These are phyloP conservation scores for Antheraea pernyi DNA, from an alignment of 1,140 invertebrate genomes.

Conservation along the genomic window DNA sequence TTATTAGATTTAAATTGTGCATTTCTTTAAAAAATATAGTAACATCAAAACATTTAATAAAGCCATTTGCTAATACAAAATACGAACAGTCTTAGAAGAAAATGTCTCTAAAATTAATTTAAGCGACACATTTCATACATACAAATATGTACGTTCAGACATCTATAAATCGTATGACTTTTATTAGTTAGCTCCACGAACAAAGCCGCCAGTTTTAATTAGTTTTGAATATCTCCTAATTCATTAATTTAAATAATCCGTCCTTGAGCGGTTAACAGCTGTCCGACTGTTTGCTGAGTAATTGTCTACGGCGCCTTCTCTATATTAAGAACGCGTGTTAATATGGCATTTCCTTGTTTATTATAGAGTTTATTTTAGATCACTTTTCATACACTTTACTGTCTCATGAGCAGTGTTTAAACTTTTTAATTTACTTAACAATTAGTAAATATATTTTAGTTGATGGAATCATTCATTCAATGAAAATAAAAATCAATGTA, in stretches of 20 bases:
- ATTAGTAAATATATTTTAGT: no score
- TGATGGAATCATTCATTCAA: no score
- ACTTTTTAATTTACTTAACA: no score
- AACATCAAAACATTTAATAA: no score
- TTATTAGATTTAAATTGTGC: no score
- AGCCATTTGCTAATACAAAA: no score
- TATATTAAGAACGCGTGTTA: background rate
- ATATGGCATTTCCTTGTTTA: background rate
- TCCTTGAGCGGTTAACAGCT: background rate
- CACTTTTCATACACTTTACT: background rate
- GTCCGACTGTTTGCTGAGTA: background rate
- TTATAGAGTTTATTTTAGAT: background rate
- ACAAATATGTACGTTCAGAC: background rate
- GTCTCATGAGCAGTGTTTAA: no score
- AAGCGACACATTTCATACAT: no score
- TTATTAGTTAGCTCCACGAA: background rate
- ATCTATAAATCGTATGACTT: background rate
- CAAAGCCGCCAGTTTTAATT: background rate
- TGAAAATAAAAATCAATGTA: no score
- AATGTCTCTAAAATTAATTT: background rate
- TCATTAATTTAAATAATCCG: conserved; percentile 1
- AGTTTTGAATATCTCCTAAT: background rate
- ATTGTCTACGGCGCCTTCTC: background rate
- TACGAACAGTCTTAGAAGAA: background rate
- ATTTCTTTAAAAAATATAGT: no score